These are phyloP conservation scores for Nasonovia ribisnigri DNA, from an alignment of 2,888 invertebrate species.

Conservation along the genomic window DNA sequence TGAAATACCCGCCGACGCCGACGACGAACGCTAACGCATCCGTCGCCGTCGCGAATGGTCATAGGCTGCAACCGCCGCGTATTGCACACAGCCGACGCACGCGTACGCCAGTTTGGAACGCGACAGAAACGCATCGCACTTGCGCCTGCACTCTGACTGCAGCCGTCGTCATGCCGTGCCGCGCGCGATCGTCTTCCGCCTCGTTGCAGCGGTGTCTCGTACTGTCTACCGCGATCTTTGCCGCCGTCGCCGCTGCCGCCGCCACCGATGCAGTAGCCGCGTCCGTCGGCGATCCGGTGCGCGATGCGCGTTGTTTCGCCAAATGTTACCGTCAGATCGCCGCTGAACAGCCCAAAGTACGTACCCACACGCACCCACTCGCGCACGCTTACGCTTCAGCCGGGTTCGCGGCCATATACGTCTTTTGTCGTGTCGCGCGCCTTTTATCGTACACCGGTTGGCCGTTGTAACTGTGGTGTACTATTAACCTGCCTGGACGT, in stretches of 20 bases:
- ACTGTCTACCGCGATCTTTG: background rate
- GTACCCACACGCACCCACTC: slow-evolving; percentile 5
- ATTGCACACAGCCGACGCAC: background rate
- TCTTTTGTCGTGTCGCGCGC: background rate
- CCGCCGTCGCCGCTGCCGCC: background rate
- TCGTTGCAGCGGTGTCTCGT: background rate
- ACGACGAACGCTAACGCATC: slow-evolving; percentile 34
- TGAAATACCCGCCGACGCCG: slow-evolving; percentile 34
- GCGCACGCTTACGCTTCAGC: no score
- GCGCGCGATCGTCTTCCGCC: background rate
- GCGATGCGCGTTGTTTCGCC: slow-evolving; percentile 54
- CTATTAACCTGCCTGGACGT: background rate
- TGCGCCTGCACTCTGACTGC: background rate
- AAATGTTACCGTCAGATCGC: slow-evolving; percentile 54
- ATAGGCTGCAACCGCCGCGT: background rate
- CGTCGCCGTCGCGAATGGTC: slow-evolving; percentile 40
- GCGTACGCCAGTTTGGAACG: background rate
- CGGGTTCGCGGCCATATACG: no score
- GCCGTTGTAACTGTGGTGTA: background rate
- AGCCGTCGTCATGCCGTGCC: background rate
- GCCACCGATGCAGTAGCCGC: background rate
- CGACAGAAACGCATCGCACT: background rate
- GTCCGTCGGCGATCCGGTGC: slow-evolving; percentile 26
- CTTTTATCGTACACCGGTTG: background rate
- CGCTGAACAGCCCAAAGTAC: slow-evolving; percentile 58